Base-by-base conservation (phyloP, 1,140 invertebrate genomes). In the Araneus ventricosus region DNA sequence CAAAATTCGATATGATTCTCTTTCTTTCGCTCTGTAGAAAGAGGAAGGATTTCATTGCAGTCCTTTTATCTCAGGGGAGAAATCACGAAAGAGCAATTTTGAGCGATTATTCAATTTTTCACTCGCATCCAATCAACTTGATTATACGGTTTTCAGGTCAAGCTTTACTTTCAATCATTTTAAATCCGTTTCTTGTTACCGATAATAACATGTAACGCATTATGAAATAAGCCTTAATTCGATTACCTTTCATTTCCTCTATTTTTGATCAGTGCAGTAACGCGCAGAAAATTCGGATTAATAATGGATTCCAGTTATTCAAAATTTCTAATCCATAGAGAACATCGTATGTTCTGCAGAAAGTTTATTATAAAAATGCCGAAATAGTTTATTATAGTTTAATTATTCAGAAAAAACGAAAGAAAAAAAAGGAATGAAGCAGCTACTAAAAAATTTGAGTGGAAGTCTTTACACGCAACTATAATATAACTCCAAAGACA, bases 61-160 rank as follows among this genome's bases (percentile, higher is more conserved):
- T 14, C 45, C 22, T 59, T 61, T 63, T 63, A 67, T 67, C 63
- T 30, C 27, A 67, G 3, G 27, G n/a, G 6, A 67, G 63, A 67
- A 39, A 80, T 80, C 75, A 80, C 75, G 75, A 80, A 24, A 80
- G 4, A 39, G 37, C 75, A 80, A 80, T 80, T 80, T 80, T 34
- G 27, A 39, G 17, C 39, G 22, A 24, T 80, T 80, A 80, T 41
- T 22, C 30, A 80, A 37, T 80, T 41, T 22, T 24, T 80, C 75
- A 22, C 75, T 80, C 39, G 22, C 10, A 80, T 24, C 17, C 75
- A 22, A 24, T 41, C 27, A 22, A 34, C 17, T 80, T 37, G 75
- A 80, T 80, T 80, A 37, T 41, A 80, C 34, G 37, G 5, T 34
- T 80, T 39, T 80, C 75, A 24, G 39, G 75, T 39, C 17, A 80